Percentiles rank a stretch among this genome's conserved stretches.
Evolutionary conservation across 2,797 vertebrate genomes (phyloP).

Genomic region (Iguana delicatissima): DNA sequence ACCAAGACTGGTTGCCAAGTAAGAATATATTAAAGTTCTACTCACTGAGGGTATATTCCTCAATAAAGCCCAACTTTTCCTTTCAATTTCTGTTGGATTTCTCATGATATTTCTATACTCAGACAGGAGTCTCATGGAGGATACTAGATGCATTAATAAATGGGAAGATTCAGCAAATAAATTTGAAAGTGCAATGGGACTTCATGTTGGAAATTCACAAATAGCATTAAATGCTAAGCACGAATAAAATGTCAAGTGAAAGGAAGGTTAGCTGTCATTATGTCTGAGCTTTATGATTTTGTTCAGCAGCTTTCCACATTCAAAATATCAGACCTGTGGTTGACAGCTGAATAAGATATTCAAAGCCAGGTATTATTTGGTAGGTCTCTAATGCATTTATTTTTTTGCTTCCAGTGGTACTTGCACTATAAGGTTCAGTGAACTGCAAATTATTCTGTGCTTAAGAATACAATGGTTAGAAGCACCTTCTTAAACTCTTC

Average conservation of each 20-base stretch:
- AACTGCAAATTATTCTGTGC: slow-evolving; percentile 40
- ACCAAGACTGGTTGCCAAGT: background rate
- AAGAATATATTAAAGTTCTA: background rate
- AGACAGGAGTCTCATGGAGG: slow-evolving; percentile 12
- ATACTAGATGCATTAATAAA: background rate
- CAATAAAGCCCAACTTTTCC: background rate
- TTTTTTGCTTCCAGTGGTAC: slow-evolving; percentile 17
- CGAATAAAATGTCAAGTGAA: background rate
- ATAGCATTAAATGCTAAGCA: slow-evolving; percentile 16
- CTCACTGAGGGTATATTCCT: background rate
- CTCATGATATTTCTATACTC: background rate
- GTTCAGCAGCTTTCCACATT: background rate
- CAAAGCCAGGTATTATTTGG: slow-evolving; percentile 25
- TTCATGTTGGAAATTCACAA: background rate
- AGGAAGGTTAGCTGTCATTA: background rate
- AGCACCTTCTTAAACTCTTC: slow-evolving; percentile 48
- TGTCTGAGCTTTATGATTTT: slow-evolving; percentile 18
- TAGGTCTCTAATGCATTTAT: background rate
- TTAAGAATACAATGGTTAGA: slow-evolving; percentile 44
- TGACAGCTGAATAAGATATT: slow-evolving; percentile 31
- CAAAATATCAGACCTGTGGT: background rate
- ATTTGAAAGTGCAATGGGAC: background rate
- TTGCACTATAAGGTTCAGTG: slow-evolving; percentile 18
- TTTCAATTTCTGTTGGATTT: background rate
- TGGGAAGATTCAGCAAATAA: slow-evolving; percentile 21